Percentiles rank a stretch among this genome's conserved stretches.
phyloP scores from a whole-genome alignment of 2,888 invertebrate species.

The Unio pictorum region DNA sequence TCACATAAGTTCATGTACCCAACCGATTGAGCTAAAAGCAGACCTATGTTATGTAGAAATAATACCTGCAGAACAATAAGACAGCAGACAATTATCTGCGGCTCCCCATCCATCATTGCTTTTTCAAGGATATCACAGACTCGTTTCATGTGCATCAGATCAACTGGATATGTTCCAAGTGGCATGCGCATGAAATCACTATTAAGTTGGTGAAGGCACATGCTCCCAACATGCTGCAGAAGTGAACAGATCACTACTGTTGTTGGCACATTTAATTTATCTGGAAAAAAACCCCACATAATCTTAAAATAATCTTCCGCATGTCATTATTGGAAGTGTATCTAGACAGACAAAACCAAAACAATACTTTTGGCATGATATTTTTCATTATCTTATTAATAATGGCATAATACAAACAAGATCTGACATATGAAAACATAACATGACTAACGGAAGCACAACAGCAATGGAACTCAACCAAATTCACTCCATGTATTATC shows the following conservation, averaged over 20 bases:
- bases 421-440: no score
- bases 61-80: slow-evolving; percentile 67
- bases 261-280: slow-evolving; percentile 29
- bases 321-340: no score
- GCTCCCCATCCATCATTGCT: slow-evolving; percentile 55
- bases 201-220: slow-evolving; percentile 68
- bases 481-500: no score
- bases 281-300: slow-evolving; percentile 20
- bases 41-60: neutral
- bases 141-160: slow-evolving; percentile 59
- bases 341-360: no score
- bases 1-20: no score
- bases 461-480: no score
- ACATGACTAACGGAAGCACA: no score
- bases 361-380: no score
- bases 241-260: slow-evolving; percentile 54
- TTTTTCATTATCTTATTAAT: no score
- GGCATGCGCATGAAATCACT: slow-evolving; percentile 58
- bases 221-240: slow-evolving; percentile 67
- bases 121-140: slow-evolving; percentile 65
- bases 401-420: no score
- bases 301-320: no score
- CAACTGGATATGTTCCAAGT: slow-evolving; percentile 51
- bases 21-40: no score
- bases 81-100: slow-evolving; percentile 60